phyloP scores from a whole-genome alignment of 2,888 invertebrate species.

The Brenthis hecate region DNA sequence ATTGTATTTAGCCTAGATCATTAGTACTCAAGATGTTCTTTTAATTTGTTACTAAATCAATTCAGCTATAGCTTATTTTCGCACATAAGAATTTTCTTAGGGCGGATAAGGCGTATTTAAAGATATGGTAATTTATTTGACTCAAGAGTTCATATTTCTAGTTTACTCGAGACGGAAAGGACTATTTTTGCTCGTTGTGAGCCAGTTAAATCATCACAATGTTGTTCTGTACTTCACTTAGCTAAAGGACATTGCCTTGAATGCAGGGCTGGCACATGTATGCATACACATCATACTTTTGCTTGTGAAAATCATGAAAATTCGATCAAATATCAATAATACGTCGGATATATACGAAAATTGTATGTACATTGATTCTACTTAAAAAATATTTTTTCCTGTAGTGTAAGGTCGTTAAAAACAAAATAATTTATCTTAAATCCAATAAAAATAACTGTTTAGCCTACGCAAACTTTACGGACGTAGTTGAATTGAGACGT shows the following conservation, averaged over 20 bases:
- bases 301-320: no score
- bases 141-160: slow-evolving; percentile 53
- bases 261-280: slow-evolving; percentile 43
- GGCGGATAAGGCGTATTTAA: slow-evolving; percentile 33
- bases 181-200: slow-evolving; percentile 69
- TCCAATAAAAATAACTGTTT: slow-evolving; percentile 17
- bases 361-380: neutral
- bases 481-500: slow-evolving; percentile 41
- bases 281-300: neutral
- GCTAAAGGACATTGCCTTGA: slow-evolving; percentile 66
- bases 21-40: no score
- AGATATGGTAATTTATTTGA: slow-evolving; percentile 40
- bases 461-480: slow-evolving; percentile 18
- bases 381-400: slow-evolving; percentile 3
- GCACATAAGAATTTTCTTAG: neutral
- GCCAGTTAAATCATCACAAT: slow-evolving; percentile 72
- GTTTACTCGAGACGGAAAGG: slow-evolving; percentile 57
- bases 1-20: no score
- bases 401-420: slow-evolving; percentile 7
- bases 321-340: no score
- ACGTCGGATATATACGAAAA: no score
- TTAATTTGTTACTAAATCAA: no score
- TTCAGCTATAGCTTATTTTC: neutral
- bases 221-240: slow-evolving; percentile 59
- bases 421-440: neutral